These are phyloP conservation scores for Triops longicaudatus DNA, from an alignment of 1,140 invertebrate genomes.

Conservation along the genomic window DNA sequence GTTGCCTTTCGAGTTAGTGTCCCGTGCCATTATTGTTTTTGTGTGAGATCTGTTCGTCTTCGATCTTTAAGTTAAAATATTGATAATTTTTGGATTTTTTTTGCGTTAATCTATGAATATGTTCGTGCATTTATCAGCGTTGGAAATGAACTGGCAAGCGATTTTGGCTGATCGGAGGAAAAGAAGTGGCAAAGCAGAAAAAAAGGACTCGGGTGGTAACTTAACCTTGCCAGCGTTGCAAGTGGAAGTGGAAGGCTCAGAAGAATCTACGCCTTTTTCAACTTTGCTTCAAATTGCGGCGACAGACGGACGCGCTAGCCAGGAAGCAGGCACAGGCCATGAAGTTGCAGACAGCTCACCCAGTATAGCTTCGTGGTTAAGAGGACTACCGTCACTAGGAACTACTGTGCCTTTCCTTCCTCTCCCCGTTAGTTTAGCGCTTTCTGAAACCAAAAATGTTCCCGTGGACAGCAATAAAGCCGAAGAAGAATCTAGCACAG, in stretches of 20 bases:
- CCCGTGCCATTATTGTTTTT: too few species aligned
- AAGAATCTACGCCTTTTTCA: not conserved
- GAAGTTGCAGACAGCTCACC: not conserved
- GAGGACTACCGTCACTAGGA: slow-evolving; percentile 17
- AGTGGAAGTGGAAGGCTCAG: not conserved
- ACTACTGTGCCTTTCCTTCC: not conserved
- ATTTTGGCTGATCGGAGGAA: not conserved
- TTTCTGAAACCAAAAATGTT: not conserved
- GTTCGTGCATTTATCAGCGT: not conserved
- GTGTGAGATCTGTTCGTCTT: too few species aligned
- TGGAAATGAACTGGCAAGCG: not conserved
- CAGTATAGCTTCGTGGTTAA: slow-evolving; percentile 2
- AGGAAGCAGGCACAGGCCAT: not conserved
- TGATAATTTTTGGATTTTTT: too few species aligned
- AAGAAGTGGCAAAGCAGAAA: not conserved
- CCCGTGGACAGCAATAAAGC: not conserved
- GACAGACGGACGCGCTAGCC: not conserved
- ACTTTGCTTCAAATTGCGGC: not conserved
- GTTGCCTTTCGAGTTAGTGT: too few species aligned
- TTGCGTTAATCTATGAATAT: not conserved
- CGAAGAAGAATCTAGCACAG: not conserved
- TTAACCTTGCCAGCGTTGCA: not conserved
- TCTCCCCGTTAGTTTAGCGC: not conserved
- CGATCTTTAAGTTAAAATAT: too few species aligned
- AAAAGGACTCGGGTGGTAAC: not conserved